These are phyloP conservation scores for Pachycephala philippinensis DNA, from an alignment of 2,113 vertebrate species.

Conservation along the genomic window DNA sequence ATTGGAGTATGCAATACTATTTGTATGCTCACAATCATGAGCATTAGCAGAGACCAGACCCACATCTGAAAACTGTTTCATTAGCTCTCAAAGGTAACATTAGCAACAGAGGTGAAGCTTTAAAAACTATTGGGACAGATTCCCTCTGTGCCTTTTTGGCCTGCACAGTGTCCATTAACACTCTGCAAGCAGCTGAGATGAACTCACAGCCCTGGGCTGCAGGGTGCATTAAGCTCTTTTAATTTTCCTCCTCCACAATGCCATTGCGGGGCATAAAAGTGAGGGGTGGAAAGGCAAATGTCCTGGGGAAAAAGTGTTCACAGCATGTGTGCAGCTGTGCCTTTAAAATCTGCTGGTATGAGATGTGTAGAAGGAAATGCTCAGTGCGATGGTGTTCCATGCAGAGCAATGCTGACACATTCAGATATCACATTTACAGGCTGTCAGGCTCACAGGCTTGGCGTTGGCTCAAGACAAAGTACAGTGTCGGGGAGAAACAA, in stretches of 20 bases:
- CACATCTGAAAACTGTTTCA: background rate
- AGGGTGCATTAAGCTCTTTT: background rate
- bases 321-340: background rate
- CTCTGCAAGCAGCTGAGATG: background rate
- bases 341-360: background rate
- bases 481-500: fast-evolving
- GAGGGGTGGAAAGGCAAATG: background rate
- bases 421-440: background rate
- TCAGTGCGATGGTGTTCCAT: background rate
- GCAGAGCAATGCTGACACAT: background rate
- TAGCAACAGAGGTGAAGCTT: background rate
- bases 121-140: background rate
- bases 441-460: background rate
- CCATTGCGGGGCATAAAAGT: background rate
- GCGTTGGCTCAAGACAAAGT: background rate
- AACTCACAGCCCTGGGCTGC: background rate
- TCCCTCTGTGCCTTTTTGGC: background rate
- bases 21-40: background rate
- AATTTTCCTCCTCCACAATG: background rate
- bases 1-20: background rate
- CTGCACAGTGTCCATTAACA: background rate
- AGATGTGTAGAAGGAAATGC: background rate
- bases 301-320: background rate
- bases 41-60: background rate
- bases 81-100: constrained; percentile 3